Evolutionary conservation across 2,888 invertebrate genomes (phyloP).

Genomic region (Philereme vetulata): DNA sequence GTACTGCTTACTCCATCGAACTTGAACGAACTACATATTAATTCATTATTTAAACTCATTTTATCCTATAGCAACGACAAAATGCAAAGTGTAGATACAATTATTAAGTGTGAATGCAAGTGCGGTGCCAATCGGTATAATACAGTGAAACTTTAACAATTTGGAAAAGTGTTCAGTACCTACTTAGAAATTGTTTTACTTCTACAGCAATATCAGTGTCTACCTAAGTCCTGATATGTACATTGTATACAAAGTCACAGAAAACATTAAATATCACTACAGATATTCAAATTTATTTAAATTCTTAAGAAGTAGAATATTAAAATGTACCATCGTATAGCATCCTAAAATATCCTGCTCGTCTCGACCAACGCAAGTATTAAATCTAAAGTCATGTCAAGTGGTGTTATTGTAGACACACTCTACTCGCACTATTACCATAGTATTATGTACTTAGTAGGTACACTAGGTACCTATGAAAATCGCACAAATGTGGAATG

Average conservation of each 20-base stretch:
- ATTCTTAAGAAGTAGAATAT: slow-evolving; percentile 4
- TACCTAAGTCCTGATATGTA: slow-evolving; percentile 42
- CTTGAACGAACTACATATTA: slow-evolving; percentile 70
- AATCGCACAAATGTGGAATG: no score
- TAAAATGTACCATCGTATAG: slow-evolving; percentile 3
- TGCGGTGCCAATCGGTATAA: slow-evolving; percentile 71
- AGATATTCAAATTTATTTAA: slow-evolving; percentile 10
- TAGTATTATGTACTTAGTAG: no score
- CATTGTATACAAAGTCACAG: slow-evolving; percentile 27
- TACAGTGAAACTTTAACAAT: slow-evolving; percentile 61
- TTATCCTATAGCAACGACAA: slow-evolving; percentile 64
- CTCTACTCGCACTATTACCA: slow-evolving; percentile 1
- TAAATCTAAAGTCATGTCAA: slow-evolving; percentile 2
- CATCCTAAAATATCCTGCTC: not conserved
- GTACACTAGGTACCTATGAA: no score
- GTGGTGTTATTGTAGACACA: slow-evolving; percentile 8
- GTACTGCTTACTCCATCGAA: slow-evolving; percentile 72
- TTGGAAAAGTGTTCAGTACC: slow-evolving; percentile 49
- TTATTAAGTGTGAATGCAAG: slow-evolving; percentile 69
- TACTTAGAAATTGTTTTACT: slow-evolving; percentile 20
- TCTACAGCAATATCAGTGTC: slow-evolving; percentile 11
- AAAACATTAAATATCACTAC: slow-evolving; percentile 15
- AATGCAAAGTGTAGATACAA: slow-evolving; percentile 74
- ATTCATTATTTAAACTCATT: slow-evolving; percentile 52
- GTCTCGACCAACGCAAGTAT: not conserved